phyloP scores from a whole-genome alignment of 1,140 invertebrate genomes.

The Trachelipus rathkii region DNA sequence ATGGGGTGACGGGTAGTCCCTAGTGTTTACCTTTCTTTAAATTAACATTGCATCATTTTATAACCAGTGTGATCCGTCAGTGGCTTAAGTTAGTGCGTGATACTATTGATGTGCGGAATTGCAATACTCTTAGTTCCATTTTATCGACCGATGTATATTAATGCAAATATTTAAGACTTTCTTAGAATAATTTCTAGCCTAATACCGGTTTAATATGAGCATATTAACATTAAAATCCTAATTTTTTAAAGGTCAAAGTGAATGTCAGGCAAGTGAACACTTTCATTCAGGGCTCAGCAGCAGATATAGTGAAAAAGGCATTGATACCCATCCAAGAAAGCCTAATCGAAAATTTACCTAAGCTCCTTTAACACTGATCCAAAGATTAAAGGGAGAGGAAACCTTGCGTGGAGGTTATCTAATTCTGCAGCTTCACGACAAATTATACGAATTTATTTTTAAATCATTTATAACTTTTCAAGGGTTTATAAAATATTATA shows the following conservation, averaged over 20 bases:
- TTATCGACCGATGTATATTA: no score
- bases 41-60: no score
- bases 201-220: no score
- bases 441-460: constrained; percentile 73
- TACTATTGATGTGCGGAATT: no score
- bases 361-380: constrained; percentile 30
- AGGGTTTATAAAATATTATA: neutral
- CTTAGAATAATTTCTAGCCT: no score
- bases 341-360: constrained; percentile 49
- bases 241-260: constrained; percentile 66
- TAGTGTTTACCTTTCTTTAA: no score
- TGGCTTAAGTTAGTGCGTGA: no score
- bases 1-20: no score
- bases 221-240: no score
- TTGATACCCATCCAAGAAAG: constrained; percentile 71
- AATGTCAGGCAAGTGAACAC: constrained; percentile 93
- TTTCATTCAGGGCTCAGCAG: constrained; percentile 90
- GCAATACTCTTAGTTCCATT: no score
- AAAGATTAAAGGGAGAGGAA: constrained; percentile 28
- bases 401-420: constrained; percentile 58
- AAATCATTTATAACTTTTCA: neutral
- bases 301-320: constrained; percentile 87
- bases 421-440: constrained; percentile 90
- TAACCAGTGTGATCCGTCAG: no score
- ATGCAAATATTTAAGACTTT: no score